Evolutionary conservation across 2,888 invertebrate species (phyloP), one percentile per base, ranked within the genome.

Genomic region (Megastigmus dorsalis): DNA sequence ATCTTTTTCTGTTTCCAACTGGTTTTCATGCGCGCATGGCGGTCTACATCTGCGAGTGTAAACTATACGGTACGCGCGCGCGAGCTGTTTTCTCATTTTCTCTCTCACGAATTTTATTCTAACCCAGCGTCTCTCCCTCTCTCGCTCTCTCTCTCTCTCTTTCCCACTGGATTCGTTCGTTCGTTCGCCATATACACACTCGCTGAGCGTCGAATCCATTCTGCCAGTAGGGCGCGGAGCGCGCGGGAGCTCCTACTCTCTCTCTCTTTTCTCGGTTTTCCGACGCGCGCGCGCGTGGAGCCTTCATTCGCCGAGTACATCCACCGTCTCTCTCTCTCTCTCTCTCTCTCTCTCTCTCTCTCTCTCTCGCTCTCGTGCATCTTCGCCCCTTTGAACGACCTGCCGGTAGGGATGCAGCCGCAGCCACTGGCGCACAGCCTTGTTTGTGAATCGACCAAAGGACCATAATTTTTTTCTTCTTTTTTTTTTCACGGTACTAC

Each of bases 381-480:
- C 71, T 63, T 59, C 67, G 76, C 74, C 76, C 77, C 77, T 80
- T 79, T 79, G 78, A 80, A 80, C 75, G 69, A n/a, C n/a, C n/a
- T n/a, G n/a, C n/a, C n/a, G n/a, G n/a, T n/a, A n/a, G n/a, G n/a
- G n/a, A 69, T 63, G 63, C 62, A 48, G 45, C 68, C n/a, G 59
- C 38, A 45, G 36, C 50, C 13, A 15, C 28, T 69, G 65, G 62
- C 77, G 77, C n/a, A 79, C 78, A 79, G 81, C 79, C 82, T 82
- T 84, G 80, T 85, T 85, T 84, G 83, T 60, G 81, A 84, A 84
- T 84, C 82, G 82, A 77, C 81, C 80, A 84, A 83, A 84, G 82
- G 78, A 82, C 79, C 80, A 77, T 78, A 78, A 79, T 79, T 81
- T 80, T 82, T 78, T 78, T 74, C 33, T 15, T 18, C 36, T 38